These are phyloP conservation scores for Pseudomyrmex sp. DNA, from an alignment of 1,140 invertebrate genomes.

Conservation along the genomic window DNA sequence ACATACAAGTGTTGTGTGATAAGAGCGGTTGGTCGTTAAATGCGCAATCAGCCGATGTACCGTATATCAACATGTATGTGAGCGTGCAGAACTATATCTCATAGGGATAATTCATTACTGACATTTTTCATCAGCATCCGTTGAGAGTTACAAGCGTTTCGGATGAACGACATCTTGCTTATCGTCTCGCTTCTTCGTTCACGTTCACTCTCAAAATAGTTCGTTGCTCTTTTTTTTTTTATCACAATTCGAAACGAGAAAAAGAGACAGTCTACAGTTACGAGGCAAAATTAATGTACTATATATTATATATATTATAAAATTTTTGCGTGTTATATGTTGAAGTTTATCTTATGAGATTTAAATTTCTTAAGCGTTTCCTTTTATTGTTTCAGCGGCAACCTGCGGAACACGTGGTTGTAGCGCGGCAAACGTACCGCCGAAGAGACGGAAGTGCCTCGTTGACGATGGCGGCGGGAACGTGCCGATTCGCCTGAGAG, in stretches of 20 bases:
- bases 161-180: conserved; percentile 23
- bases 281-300: no score
- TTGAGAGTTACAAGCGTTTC: background rate
- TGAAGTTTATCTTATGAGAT: background rate
- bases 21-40: conserved; percentile 18
- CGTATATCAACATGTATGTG: background rate
- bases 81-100: background rate
- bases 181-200: conserved; percentile 27
- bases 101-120: background rate
- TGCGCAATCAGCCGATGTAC: background rate
- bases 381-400: conserved; percentile 36
- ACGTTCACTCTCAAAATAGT: background rate
- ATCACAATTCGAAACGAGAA: no score
- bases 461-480: conserved; percentile 77
- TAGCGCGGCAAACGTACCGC: conserved; percentile 16
- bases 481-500: conserved; percentile 75
- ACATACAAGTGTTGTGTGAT: conserved; percentile 36
- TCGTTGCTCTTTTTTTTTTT: background rate
- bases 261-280: no score
- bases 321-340: background rate
- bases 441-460: conserved; percentile 55
- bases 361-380: no score
- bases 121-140: conserved; percentile 8
- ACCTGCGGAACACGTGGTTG: background rate
- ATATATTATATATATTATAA: no score